phyloP scores from a whole-genome alignment of 2,888 invertebrate genomes.

The Sympetrum striolatum region DNA sequence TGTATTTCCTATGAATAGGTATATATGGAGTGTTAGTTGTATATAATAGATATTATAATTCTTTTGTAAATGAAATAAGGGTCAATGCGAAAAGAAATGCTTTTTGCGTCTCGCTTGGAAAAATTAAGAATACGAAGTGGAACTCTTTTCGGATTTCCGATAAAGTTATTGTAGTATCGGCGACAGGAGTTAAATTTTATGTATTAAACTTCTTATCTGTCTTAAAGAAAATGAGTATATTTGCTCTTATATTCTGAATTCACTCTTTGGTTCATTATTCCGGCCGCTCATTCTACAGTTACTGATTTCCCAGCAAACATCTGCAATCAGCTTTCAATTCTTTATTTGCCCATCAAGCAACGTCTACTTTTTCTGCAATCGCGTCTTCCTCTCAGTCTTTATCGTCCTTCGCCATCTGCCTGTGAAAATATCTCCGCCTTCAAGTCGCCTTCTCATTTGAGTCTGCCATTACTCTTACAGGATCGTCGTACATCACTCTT shows the following conservation, averaged over 20 bases:
- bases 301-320: neutral
- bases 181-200: too few relatives aligned
- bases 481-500: neutral
- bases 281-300: neutral
- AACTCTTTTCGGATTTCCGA: too few relatives aligned
- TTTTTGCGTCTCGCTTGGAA: too few relatives aligned
- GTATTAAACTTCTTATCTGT: too few relatives aligned
- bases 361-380: neutral
- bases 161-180: too few relatives aligned
- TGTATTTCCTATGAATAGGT: too few relatives aligned
- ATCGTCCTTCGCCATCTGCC: neutral
- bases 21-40: too few relatives aligned
- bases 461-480: neutral
- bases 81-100: too few relatives aligned
- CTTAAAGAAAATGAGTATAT: too few relatives aligned
- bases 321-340: neutral
- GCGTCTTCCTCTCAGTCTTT: neutral
- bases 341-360: neutral
- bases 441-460: neutral
- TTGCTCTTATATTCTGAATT: neutral
- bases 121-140: too few relatives aligned
- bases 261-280: neutral
- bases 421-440: neutral
- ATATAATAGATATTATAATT: too few relatives aligned
- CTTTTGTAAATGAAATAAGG: too few relatives aligned